Conservation (phyloP, 2,888 invertebrate species). For the Salpingus planirostris region DNA sequence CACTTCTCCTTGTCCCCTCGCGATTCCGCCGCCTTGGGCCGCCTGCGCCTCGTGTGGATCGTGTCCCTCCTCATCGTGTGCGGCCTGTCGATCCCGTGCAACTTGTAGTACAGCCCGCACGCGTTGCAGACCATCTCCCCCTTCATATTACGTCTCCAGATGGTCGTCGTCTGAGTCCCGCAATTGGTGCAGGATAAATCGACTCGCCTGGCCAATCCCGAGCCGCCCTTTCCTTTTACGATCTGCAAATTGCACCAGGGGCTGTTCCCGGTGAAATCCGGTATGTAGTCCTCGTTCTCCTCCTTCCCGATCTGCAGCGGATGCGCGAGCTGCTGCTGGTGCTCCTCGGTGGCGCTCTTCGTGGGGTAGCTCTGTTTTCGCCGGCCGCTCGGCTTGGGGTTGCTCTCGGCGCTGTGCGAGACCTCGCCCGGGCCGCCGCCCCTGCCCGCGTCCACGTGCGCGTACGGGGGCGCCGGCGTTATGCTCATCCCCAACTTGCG, state of each 20-base stretch:
- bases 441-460: constrained; percentile 11
- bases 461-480: constrained; percentile 41
- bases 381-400: constrained; percentile 45
- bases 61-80: constrained; percentile 94
- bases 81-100: constrained; percentile 90
- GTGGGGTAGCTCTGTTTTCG: constrained; percentile 77
- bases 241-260: constrained; percentile 40
- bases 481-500: constrained; percentile 61
- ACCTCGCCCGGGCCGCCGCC: constrained; percentile 5
- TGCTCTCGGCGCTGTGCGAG: constrained; percentile 15
- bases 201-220: constrained; percentile 48
- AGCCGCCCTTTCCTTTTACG: constrained; percentile 28
- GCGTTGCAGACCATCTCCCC: constrained; percentile 99
- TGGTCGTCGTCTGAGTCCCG: constrained; percentile 93
- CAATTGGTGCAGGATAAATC: constrained; percentile 95
- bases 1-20: constrained; percentile 20
- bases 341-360: constrained; percentile 42
- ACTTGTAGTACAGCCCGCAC: constrained; percentile 94
- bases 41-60: constrained; percentile 85
- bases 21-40: constrained; percentile 63
- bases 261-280: constrained; percentile 38
- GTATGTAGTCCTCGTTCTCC: constrained; percentile 26
- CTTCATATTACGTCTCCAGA: constrained; percentile 92
- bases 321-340: constrained; percentile 8
- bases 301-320: constrained; percentile 7